These are phyloP conservation scores for Mimas tiliae DNA, from an alignment of 2,888 invertebrate species.

Conservation along the genomic window DNA sequence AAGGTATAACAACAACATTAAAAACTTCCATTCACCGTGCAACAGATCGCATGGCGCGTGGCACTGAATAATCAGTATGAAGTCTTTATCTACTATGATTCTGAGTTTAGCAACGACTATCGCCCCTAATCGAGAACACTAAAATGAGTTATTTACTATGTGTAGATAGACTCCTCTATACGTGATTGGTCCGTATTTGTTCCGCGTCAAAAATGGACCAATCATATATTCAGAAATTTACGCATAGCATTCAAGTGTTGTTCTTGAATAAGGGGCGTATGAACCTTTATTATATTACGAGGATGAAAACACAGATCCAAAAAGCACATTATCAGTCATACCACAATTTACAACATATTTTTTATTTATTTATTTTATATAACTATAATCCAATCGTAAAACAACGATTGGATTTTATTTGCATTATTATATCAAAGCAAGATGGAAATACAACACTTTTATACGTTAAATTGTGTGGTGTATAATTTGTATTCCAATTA, in stretches of 20 bases:
- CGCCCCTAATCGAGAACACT: too few species aligned
- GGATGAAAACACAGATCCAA: conserved; percentile 19
- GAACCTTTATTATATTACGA: conserved; percentile 13
- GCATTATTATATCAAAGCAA: conserved; percentile 24
- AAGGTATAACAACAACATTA: conserved; percentile 26
- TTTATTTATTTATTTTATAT: conserved; percentile 10
- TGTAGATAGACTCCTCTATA: too few species aligned
- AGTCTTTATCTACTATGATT: conserved; percentile 9
- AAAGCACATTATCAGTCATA: conserved; percentile 22
- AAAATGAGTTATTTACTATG: too few species aligned
- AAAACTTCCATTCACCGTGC: conserved; percentile 22
- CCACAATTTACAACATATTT: conserved; percentile 21
- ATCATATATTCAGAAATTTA: too few species aligned
- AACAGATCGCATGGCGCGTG: conserved; percentile 1
- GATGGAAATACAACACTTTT: conserved; percentile 18
- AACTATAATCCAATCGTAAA: conserved; percentile 30
- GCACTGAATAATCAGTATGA: conserved; percentile 4
- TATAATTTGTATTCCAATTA: conserved; percentile 35
- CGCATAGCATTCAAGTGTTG: too few species aligned
- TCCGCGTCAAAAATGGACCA: too few species aligned
- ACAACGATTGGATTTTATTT: conserved; percentile 36
- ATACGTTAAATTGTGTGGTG: conserved; percentile 12
- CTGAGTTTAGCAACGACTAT: conserved; percentile 6
- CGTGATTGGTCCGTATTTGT: too few species aligned
- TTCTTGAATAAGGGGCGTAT: too few species aligned